A percentile compares a stretch with the other conserved stretches of the same genome.
Evolutionary conservation across 2,797 vertebrate species (phyloP).

Genomic region (Gila robusta): DNA sequence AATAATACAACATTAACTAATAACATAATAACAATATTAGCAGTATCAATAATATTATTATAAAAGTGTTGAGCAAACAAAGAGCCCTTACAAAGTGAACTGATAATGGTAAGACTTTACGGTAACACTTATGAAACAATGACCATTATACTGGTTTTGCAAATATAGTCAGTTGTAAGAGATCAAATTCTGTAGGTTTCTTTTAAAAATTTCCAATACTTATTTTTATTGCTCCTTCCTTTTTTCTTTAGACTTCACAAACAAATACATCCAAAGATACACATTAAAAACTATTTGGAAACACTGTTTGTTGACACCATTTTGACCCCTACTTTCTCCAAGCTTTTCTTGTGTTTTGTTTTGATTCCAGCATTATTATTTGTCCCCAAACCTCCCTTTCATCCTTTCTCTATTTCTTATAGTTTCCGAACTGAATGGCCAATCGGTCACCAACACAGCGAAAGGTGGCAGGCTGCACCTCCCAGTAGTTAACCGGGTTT

Average conservation of each 20-base stretch:
- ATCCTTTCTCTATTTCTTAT: constrained; percentile 85
- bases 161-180: neutral
- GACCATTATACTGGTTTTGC: neutral
- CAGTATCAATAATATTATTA: constrained; percentile 56
- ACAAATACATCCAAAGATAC: constrained; percentile 8
- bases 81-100: constrained; percentile 40
- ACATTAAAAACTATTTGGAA: neutral
- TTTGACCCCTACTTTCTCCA: constrained; percentile 39
- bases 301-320: neutral
- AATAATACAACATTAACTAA: constrained; percentile 57
- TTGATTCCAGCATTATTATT: constrained; percentile 52
- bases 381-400: constrained; percentile 25
- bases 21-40: constrained; percentile 62
- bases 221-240: constrained; percentile 11
- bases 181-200: neutral
- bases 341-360: constrained; percentile 43
- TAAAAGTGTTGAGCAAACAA: constrained; percentile 46
- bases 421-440: constrained; percentile 93
- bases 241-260: neutral
- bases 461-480: constrained; percentile 91
- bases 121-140: constrained; percentile 25
- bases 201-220: constrained; percentile 1
- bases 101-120: constrained; percentile 22
- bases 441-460: constrained; percentile 88
- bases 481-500: constrained; percentile 94